phyloP scores from a whole-genome alignment of 2,888 invertebrate genomes.

The Agelastica alni region DNA sequence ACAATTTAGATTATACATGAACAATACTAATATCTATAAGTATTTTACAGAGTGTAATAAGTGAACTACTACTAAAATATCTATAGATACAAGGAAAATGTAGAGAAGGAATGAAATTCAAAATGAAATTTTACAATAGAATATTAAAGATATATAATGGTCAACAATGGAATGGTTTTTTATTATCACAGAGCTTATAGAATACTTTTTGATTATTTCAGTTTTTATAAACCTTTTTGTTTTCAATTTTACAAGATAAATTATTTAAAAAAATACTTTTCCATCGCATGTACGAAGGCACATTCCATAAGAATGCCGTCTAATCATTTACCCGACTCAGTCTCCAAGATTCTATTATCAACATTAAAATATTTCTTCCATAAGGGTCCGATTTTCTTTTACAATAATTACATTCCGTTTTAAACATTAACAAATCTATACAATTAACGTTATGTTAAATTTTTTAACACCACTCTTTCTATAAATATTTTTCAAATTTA shows the following conservation, averaged over 20 bases:
- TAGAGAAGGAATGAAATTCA: slow-evolving; percentile 10
- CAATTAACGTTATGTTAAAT: too few species aligned
- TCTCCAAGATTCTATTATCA: too few species aligned
- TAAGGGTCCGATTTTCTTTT: too few species aligned
- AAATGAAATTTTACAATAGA: slow-evolving; percentile 6
- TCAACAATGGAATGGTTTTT: slow-evolving; percentile 28
- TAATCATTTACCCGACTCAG: not conserved
- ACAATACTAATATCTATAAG: slow-evolving; percentile 7
- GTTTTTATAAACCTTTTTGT: not conserved
- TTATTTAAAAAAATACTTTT: not conserved
- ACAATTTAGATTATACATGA: slow-evolving; percentile 19
- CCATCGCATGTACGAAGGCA: too few species aligned
- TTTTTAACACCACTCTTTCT: too few species aligned
- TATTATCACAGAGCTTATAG: slow-evolving; percentile 30
- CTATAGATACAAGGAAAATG: not conserved
- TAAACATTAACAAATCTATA: too few species aligned
- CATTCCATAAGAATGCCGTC: not conserved
- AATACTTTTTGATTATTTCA: slow-evolving; percentile 9
- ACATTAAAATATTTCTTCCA: too few species aligned
- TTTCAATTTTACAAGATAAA: not conserved
- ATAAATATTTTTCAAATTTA: too few species aligned
- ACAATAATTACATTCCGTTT: too few species aligned
- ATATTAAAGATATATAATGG: slow-evolving; percentile 8
- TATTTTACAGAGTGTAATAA: slow-evolving; percentile 10
- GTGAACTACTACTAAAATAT: not conserved